Conservation (phyloP, 2,888 invertebrate species). For the Linnaemya vulpina region DNA sequence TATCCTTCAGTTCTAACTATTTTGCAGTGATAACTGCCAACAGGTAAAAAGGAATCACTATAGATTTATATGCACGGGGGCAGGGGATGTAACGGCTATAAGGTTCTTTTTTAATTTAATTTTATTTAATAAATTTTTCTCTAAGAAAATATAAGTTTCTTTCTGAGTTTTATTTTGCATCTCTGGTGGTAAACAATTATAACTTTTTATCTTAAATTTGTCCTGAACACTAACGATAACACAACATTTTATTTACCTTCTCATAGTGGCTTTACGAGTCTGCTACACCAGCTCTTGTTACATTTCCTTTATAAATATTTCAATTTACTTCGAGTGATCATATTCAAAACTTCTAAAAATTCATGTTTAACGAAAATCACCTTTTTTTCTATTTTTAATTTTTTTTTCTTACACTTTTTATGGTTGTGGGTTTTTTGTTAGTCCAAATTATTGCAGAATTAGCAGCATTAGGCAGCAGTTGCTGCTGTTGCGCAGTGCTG, state of each 20-base stretch:
- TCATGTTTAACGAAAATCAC: conserved; percentile 56
- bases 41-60: no score
- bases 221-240: not conserved
- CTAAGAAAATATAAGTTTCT: no score
- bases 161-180: no score
- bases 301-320: conserved; percentile 25
- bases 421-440: conserved; percentile 9
- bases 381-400: conserved; percentile 56
- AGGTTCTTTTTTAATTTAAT: no score
- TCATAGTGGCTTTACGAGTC: not conserved
- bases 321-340: conserved; percentile 24
- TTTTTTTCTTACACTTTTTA: conserved; percentile 63
- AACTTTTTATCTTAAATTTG: not conserved
- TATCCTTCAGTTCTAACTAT: no score
- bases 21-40: no score
- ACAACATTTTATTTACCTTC: not conserved
- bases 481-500: conserved; percentile 25
- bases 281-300: not conserved
- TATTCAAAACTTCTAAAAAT: conserved; percentile 54
- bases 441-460: conserved; percentile 48
- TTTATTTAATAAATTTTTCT: no score
- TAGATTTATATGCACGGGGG: no score
- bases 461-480: conserved; percentile 39
- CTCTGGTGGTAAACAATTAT: no score
- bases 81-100: no score